Base-by-base conservation (phyloP, 2,797 vertebrate species). In the Trachops cirrhosus region DNA sequence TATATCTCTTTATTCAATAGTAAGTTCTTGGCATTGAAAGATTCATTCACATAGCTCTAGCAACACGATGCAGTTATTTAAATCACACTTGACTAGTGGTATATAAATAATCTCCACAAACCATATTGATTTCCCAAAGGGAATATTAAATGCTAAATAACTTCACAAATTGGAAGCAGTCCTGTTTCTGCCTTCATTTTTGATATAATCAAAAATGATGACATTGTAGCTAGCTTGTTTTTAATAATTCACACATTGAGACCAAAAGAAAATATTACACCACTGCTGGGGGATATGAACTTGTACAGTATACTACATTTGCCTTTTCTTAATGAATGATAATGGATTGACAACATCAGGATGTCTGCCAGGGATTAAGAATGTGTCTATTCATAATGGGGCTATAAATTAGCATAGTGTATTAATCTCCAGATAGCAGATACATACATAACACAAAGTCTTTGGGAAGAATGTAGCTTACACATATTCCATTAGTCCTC, bases 91-190 rank as follows among this genome's bases (percentile, higher is more conserved):
- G 93, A 96, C 96, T 97, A 68, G 80, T 94, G 86, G 26, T 91
- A 37, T 98, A 97, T 98, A 98, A 98, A 98, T 97, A 97, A 98
- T 97, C 96, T 96, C 96, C 88, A 67, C 96, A 98, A 97, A 92
- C 93, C 93, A 11, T 85, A 93, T 95, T 98, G 96, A 96, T 79
- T 97, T 97, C 92, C 86, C 95, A 90, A 59, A 87, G 97, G 95
- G 95, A 96, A 97, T 97, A 98, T 98, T 98, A 98, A 98, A 97
- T 91, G 93, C 87, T 98, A 97, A 98, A 96, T 97, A 97, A 97
- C 93, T 97, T 93, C 93, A 94, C 87, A 87, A 93, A 97, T 94
- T 97, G 80, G 64, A 97, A 98, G 82, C 50, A 95, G 62, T 75
- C 94, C 89, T 97, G 94, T 92, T 92, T 90, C 93, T 84, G 34